Base-by-base conservation (phyloP, 2,797 vertebrate species). In the Poecilia gillii region DNA sequence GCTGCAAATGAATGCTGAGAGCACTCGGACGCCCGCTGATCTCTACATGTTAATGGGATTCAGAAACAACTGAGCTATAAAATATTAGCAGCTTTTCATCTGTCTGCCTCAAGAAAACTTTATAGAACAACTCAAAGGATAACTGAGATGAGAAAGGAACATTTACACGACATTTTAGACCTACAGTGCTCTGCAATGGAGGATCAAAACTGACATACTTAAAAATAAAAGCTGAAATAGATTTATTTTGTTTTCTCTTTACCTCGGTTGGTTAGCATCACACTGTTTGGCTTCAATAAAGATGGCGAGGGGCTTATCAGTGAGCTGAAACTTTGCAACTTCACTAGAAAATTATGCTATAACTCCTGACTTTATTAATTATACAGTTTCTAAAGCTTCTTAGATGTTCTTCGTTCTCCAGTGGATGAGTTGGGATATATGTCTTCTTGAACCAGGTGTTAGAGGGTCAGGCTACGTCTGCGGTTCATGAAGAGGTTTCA, bases 1-100 rank as follows among this genome's bases (percentile, higher is more conserved):
- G 16, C 72, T n/a, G 70, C 74, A 1, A 78, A 66, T 75, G 76
- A 75, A 87, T 36, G 75, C 81, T 45, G 3, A 89, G 76, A 80
- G 84, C 85, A 47, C 84, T 46, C 55, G 31, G 47, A 7, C 1
- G 0, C 14, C 39, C 28, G 47, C 66, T 77, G 11, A 25, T 77
- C 47, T 46, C 79, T n/a, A 75, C 72, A 53, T 43, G 57, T 28
- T 74, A 74, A 83, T 81, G 6, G 25, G 62, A 83, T 68, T 78
- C 57, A 49, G n/a, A 81, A 84, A 81, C 70, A 59, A 66, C 72
- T 13, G 39, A 73, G 74, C 66, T 25, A 33, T 43, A 12, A 25
- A 72, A 36, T 23, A 39, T 3, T 33, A 79, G 51, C 64, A 46
- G 73, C 59, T 71, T 64, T 41, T 25, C 76, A 57, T 79, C 46